Base-by-base conservation (phyloP, 2,888 invertebrate genomes). In the Muscina levida region DNA sequence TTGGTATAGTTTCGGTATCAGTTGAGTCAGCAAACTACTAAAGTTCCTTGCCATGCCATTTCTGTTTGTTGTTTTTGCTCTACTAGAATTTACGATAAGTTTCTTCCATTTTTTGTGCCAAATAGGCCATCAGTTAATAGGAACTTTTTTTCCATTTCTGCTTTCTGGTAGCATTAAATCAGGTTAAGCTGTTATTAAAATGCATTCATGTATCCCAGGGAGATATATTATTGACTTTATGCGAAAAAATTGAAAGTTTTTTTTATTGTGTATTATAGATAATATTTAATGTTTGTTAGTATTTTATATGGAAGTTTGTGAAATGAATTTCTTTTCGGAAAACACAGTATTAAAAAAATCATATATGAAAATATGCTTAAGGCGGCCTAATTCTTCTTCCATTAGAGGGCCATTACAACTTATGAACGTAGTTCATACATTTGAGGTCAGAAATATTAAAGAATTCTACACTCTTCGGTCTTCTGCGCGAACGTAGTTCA, bases 51-150 rank as follows among this genome's bases (percentile, higher is more conserved):
- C 31, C 31, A 3, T 31, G 3, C 31, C 31, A 31, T 31, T 31
- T 31, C 31, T 8, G 8, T 31, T 31, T 8, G 8, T 31, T 31
- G 3, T 31, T 31, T 31, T 31, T 31, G 31, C n/a, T n/a, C n/a
- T n/a, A n/a, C n/a, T 15, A 19, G 22, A 22, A 62, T 62, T 62
- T 42, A 39, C 39, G 62, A 62, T 62, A 62, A 39, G 42, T 62
- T 62, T 42, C 39, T 62, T 17, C 5, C 13, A 37, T 24, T 62
- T 31, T 31, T 13, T 62, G 62, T 62, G 62, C 62, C 62, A 62
- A 62, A 39, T 62, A 62, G 62, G 62, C 62, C 62, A 62, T 62
- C 62, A 62, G 62, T 62, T 42, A 62, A 62, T 62, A 37, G 59
- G 0, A 39, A 19, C 17, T 59, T 57, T 57, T 57, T n/a, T 4